These are phyloP conservation scores for Palythoa grandis DNA, from an alignment of 92 coral and sea anemone genomes.

Conservation along the genomic window DNA sequence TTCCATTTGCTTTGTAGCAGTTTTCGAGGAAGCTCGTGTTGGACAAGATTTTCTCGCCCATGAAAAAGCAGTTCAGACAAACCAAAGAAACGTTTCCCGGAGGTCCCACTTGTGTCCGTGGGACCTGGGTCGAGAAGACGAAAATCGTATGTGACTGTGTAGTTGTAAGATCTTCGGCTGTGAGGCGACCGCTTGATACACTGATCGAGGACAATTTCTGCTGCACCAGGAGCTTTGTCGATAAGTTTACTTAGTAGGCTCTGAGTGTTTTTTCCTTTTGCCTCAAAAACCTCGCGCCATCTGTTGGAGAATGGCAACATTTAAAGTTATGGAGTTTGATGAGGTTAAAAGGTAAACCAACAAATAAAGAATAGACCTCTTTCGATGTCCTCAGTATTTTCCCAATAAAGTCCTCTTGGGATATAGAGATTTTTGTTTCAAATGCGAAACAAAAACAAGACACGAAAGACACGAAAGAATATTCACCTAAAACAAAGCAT, in stretches of 20 bases:
- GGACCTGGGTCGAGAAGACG: conserved; percentile 93
- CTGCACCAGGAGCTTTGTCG: conserved; percentile 81
- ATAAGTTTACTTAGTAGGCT: conserved; percentile 73
- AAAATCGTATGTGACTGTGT: conserved; percentile 73
- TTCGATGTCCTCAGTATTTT: too few relatives aligned
- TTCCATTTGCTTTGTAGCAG: conserved; percentile 79
- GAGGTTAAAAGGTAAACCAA: too few relatives aligned
- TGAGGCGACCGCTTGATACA: conserved; percentile 76
- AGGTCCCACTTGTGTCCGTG: conserved; percentile 52
- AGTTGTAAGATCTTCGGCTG: conserved; percentile 60
- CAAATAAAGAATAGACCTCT: too few relatives aligned
- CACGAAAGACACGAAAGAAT: too few relatives aligned
- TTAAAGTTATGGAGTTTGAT: too few relatives aligned
- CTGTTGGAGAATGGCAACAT: conserved; percentile 28
- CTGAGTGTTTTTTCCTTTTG: conserved; percentile 36
- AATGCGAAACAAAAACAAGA: too few relatives aligned
- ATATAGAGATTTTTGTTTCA: too few relatives aligned
- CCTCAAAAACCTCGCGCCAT: conserved; percentile 70
- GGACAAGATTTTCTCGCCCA: conserved; percentile 68
- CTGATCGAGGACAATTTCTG: conserved; percentile 76
- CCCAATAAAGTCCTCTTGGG: too few relatives aligned
- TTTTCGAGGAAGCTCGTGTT: conserved; percentile 69
- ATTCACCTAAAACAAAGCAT: too few relatives aligned
- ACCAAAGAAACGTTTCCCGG: conserved; percentile 68
- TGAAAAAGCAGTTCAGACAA: conserved; percentile 62